phyloP scores from a whole-genome alignment of 2,113 vertebrate species.

The Chauna torquata region DNA sequence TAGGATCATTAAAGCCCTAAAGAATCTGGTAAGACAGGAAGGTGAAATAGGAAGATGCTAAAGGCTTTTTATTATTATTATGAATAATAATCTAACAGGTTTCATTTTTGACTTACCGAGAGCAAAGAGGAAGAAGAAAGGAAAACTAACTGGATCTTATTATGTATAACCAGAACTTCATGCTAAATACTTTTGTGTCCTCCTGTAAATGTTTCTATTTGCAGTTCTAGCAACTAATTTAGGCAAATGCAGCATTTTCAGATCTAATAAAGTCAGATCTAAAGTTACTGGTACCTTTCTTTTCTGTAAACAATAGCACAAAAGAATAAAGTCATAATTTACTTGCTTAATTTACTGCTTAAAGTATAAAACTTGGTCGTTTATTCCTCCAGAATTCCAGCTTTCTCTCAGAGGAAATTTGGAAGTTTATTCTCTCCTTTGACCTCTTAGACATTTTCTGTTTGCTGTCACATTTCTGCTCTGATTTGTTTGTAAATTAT shows the following conservation, averaged over 20 bases:
- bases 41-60: neutral
- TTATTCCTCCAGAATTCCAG: constrained; percentile 27
- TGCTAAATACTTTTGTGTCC: neutral
- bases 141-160: neutral
- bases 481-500: constrained; percentile 55
- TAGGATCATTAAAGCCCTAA: neutral
- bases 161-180: neutral
- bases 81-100: neutral
- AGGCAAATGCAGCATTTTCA: neutral
- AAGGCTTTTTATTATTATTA: neutral
- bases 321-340: constrained; percentile 25
- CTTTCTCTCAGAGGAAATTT: constrained; percentile 36
- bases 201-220: neutral
- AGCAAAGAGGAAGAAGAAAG: neutral
- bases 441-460: constrained; percentile 14
- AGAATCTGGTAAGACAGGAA: neutral
- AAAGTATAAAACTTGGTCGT: constrained; percentile 9
- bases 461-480: neutral
- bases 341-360: constrained; percentile 13
- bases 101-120: neutral
- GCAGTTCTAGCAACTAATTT: neutral
- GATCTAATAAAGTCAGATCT: neutral
- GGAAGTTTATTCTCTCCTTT: constrained; percentile 16
- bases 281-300: neutral
- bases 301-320: neutral